These are phyloP conservation scores for Leuciscus idus DNA, from an alignment of 2,113 vertebrate species.

Conservation along the genomic window DNA sequence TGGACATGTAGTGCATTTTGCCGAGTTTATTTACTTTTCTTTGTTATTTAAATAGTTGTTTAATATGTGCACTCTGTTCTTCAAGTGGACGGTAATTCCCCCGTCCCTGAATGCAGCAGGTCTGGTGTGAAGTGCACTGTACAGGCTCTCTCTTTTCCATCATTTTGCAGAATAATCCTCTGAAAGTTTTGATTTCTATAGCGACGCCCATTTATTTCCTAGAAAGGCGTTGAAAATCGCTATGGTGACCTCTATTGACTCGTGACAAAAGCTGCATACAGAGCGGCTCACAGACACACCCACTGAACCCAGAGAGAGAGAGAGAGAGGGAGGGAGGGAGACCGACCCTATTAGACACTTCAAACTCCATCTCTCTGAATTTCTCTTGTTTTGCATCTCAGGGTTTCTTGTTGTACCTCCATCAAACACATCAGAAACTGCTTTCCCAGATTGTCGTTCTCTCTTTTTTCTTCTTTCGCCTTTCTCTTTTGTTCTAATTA, in stretches of 20 bases:
- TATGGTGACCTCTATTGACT: constrained; percentile 82
- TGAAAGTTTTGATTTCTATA: constrained; percentile 18
- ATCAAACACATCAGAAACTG: constrained; percentile 14
- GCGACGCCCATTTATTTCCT: constrained; percentile 18
- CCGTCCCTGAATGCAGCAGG: not conserved
- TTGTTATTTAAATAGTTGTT: not conserved
- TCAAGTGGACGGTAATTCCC: not conserved
- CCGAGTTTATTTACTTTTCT: not conserved
- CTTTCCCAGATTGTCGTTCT: constrained; percentile 1
- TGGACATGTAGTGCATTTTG: not conserved
- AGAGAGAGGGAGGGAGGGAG: no score
- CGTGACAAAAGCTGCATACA: constrained; percentile 81
- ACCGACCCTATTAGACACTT: constrained; percentile 13
- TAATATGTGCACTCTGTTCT: not conserved
- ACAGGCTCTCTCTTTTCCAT: not conserved
- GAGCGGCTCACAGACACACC: constrained; percentile 67
- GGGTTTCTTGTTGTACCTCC: not conserved
- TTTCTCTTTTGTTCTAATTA: not conserved
- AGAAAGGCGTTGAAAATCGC: constrained; percentile 79
- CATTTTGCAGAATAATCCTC: not conserved
- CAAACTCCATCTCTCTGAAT: not conserved
- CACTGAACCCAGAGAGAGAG: constrained; percentile 51
- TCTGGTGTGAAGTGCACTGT: not conserved
- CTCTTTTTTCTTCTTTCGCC: not conserved
- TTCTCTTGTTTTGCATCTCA: constrained; percentile 13